Conservation (phyloP, 2,888 invertebrate genomes). For the Anthophora plumipes region DNA sequence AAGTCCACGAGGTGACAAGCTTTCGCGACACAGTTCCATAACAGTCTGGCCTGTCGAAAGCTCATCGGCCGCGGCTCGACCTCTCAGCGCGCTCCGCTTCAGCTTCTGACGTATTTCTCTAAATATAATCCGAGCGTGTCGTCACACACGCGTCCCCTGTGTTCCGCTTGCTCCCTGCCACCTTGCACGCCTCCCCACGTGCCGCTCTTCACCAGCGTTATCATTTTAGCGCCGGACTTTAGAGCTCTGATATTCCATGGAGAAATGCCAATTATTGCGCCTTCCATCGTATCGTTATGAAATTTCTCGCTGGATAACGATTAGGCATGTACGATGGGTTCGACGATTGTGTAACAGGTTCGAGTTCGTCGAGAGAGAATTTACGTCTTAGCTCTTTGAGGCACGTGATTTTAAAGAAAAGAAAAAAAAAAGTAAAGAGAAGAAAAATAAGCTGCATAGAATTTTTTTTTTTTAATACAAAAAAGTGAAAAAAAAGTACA, state of each 20-base stretch:
- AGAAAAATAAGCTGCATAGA: too few species aligned
- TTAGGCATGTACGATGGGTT: not conserved
- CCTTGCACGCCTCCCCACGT: conserved; percentile 36
- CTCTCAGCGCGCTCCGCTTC: conserved; percentile 30
- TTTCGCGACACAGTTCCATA: conserved; percentile 59
- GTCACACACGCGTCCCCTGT: conserved; percentile 44
- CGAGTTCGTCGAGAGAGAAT: too few species aligned
- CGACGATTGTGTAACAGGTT: too few species aligned
- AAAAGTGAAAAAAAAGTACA: too few species aligned
- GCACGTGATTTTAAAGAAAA: too few species aligned
- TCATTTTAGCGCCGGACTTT: conserved; percentile 8
- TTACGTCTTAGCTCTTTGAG: too few species aligned
- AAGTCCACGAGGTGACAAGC: conserved; percentile 17
- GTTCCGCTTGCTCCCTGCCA: conserved; percentile 22
- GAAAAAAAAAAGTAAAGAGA: too few species aligned
- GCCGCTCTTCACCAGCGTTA: not conserved
- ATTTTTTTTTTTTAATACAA: too few species aligned
- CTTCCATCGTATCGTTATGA: not conserved
- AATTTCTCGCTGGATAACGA: not conserved
- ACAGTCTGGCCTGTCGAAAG: conserved; percentile 62
- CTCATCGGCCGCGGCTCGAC: conserved; percentile 52
- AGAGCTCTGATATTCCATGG: conserved; percentile 2
- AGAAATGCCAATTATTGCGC: not conserved
- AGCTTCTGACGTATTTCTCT: conserved; percentile 72
- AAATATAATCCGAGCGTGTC: conserved; percentile 72